Percentiles rank a stretch among this genome's conserved stretches.
Evolutionary conservation across 2,888 invertebrate species (phyloP).

Genomic region (Ophion obscuratus): DNA sequence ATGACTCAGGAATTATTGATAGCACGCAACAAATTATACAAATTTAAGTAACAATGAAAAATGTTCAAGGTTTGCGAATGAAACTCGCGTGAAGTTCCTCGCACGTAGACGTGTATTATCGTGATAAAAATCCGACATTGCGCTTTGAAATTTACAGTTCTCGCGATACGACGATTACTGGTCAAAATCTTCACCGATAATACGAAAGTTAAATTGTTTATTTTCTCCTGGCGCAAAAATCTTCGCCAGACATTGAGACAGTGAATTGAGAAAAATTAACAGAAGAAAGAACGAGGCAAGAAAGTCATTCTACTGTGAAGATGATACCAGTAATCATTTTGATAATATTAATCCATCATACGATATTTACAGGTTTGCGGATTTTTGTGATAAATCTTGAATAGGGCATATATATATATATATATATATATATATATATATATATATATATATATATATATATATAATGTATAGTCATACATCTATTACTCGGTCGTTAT

Average conservation of each 20-base stretch:
- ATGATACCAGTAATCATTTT: constrained; percentile 50
- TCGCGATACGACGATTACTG: constrained; percentile 29
- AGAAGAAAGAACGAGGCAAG: constrained; percentile 11
- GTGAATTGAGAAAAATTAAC: background rate
- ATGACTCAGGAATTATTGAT: too few relatives aligned
- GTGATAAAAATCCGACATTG: background rate
- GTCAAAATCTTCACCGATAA: constrained; percentile 20
- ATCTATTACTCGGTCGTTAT: constrained; percentile 54
- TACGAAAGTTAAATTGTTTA: background rate
- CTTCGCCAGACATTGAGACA: background rate
- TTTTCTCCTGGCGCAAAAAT: background rate
- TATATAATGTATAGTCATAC: constrained; percentile 49
- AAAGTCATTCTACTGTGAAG: constrained; percentile 36
- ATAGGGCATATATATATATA: constrained; percentile 33
- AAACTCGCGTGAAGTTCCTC: background rate
- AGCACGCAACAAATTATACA: background rate
- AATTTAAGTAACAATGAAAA: background rate
- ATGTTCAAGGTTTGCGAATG: background rate
- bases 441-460: constrained; percentile 34
- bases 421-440: constrained; percentile 43
- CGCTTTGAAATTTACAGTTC: background rate
- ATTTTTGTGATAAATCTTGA: constrained; percentile 50
- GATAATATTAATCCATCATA: constrained; percentile 55
- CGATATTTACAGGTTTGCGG: constrained; percentile 63
- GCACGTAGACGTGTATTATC: background rate